A percentile compares a stretch with the other conserved stretches of the same genome.
Evolutionary conservation across 2,797 vertebrate genomes (phyloP).

Genomic region (Paratrypauchen microcephalus): DNA sequence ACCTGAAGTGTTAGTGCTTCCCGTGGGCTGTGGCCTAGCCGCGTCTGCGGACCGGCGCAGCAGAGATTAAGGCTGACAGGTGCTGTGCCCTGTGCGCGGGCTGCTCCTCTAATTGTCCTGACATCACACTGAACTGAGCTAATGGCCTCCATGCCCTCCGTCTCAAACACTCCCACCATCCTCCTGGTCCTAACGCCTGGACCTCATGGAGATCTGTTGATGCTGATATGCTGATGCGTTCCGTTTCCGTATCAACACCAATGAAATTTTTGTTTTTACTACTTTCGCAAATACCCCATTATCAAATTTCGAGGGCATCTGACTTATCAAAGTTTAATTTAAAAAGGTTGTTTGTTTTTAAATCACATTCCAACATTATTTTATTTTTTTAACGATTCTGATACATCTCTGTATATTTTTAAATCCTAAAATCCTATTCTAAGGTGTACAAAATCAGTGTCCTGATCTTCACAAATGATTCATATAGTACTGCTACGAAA

Average conservation of each 20-base stretch:
- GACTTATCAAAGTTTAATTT: not conserved
- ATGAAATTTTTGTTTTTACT: not conserved
- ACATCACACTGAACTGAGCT: constrained; percentile 81
- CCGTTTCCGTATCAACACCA: constrained; percentile 29
- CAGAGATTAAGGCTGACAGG: constrained; percentile 89
- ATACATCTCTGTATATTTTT: not conserved
- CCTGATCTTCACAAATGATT: not conserved
- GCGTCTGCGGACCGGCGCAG: constrained; percentile 78
- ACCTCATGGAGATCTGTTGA: constrained; percentile 20
- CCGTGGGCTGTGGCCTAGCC: constrained; percentile 82
- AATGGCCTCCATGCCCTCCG: constrained; percentile 75
- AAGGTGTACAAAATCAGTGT: not conserved
- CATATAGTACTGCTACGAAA: not conserved
- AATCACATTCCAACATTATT: not conserved
- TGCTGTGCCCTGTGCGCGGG: constrained; percentile 76
- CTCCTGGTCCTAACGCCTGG: constrained; percentile 55
- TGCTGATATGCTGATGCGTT: constrained; percentile 33
- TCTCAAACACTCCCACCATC: constrained; percentile 46
- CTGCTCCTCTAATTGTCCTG: constrained; percentile 88
- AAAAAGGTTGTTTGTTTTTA: not conserved
- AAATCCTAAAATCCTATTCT: not conserved
- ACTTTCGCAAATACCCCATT: not conserved
- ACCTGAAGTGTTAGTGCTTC: constrained; percentile 85
- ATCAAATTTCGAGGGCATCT: not conserved
- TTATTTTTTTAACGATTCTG: not conserved